These are phyloP conservation scores for Penaeus vannamei DNA, from an alignment of 1,140 invertebrate species.

Conservation along the genomic window DNA sequence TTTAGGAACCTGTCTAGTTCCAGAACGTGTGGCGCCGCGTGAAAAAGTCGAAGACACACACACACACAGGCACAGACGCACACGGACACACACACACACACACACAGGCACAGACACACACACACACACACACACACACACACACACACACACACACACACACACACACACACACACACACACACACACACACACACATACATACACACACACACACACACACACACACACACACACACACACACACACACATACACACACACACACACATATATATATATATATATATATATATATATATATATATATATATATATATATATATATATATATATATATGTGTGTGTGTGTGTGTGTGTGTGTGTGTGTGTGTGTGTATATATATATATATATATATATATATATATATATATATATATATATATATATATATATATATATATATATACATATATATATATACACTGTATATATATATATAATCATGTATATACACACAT, in stretches of 20 bases:
- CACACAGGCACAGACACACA: too few relatives aligned
- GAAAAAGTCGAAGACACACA: too few relatives aligned
- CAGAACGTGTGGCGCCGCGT: too few relatives aligned
- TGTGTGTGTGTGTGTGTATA: background rate
- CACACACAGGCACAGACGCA: too few relatives aligned
- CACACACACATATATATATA: background rate
- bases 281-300: background rate
- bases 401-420: conserved; percentile 35
- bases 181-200: too few relatives aligned
- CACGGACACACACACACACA: too few relatives aligned
- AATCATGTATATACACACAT: too few relatives aligned
- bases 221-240: conserved; percentile 20
- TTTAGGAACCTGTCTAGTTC: too few relatives aligned
- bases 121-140: too few relatives aligned
- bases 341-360: background rate
- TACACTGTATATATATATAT: conserved; percentile 7
- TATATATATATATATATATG: conserved; percentile 27
- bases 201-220: conserved; percentile 6
- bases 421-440: background rate
- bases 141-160: too few relatives aligned
- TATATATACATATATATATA: background rate
- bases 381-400: conserved; percentile 11
- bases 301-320: conserved; percentile 27
- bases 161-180: too few relatives aligned
- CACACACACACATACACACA: conserved; percentile 21